These are phyloP conservation scores for Lithobates pipiens DNA, from an alignment of 2,797 vertebrate genomes.

Conservation along the genomic window DNA sequence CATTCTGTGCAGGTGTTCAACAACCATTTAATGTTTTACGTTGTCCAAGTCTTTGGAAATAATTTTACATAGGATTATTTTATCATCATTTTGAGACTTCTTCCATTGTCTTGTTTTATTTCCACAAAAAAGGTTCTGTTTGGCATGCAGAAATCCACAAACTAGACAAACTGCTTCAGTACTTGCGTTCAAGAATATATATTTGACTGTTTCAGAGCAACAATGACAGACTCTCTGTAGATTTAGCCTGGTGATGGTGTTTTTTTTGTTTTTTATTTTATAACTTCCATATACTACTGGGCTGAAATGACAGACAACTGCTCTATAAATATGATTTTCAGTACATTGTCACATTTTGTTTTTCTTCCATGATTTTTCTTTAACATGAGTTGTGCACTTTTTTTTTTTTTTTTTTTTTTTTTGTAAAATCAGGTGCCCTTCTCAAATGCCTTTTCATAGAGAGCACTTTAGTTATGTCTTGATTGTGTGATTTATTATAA, in stretches of 20 bases:
- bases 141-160: background rate
- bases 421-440: slow-evolving; percentile 19
- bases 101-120: slow-evolving; percentile 9
- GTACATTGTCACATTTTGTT: background rate
- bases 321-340: slow-evolving; percentile 14
- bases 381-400: slow-evolving; percentile 3
- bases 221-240: background rate
- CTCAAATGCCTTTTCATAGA: slow-evolving; percentile 31
- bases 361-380: background rate
- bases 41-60: slow-evolving; percentile 15
- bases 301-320: slow-evolving; percentile 6
- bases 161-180: slow-evolving; percentile 13
- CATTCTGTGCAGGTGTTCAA: background rate
- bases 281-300: slow-evolving; percentile 20
- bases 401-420: background rate
- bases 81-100: background rate
- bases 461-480: slow-evolving; percentile 38
- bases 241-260: background rate
- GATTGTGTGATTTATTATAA: slow-evolving; percentile 9
- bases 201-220: background rate
- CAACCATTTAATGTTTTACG: background rate
- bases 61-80: slow-evolving; percentile 14
- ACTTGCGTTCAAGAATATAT: background rate
- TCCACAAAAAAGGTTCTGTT: background rate
- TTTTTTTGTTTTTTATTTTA: background rate